Base-by-base conservation (phyloP, 2,113 vertebrate genomes). In the Maccullochella peelii region DNA sequence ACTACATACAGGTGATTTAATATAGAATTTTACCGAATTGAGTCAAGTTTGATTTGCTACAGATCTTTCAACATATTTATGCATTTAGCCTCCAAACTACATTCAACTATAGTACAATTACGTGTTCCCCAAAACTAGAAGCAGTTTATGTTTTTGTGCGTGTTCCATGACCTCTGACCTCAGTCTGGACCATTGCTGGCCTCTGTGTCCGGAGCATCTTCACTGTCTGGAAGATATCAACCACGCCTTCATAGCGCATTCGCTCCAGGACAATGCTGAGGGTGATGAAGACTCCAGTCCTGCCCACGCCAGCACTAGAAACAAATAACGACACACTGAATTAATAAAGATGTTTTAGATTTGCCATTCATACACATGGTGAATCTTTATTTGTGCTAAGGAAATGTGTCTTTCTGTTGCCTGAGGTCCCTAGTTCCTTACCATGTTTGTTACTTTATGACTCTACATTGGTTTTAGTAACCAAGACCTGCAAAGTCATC, bases 151-250 rank as follows among this genome's bases (percentile, higher is more conserved):
- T 52, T 33, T 72, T 36, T 55, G 2, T 68, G 25, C 52, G 61
- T 67, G 44, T 58, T 0, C 36, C 54, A 54, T 44, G 67, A 38
- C 14, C 25, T 59, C 94, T 94, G 42, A 99, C 98, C 98, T 99
- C 98, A 9, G 98, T 99, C 85, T 99, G 98, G 93, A 99, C 98
- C 98, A 99, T 99, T 44, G 98, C 98, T 6, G 98, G 98, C 91
- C 98, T 94, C 95, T 99, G 98, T 54, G 98, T 99, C 82, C 98
- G 96, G 83, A 99, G 96, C 98, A 99, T 98, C 96, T 99, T 99
- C 88, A 99, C 98, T 0, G 98, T 99, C 96, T 99, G 98, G 96
- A 99, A 99, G 91, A 99, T 97, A 94, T 99, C 98, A 89, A 99
- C 98, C 88, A 99, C 98, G 0, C 98, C 98, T 85, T 99, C 98